Percentiles rank a stretch among this genome's conserved stretches.
Conservation (phyloP, 2,113 vertebrate genomes). For the Ceyx cyanopectus region DNA sequence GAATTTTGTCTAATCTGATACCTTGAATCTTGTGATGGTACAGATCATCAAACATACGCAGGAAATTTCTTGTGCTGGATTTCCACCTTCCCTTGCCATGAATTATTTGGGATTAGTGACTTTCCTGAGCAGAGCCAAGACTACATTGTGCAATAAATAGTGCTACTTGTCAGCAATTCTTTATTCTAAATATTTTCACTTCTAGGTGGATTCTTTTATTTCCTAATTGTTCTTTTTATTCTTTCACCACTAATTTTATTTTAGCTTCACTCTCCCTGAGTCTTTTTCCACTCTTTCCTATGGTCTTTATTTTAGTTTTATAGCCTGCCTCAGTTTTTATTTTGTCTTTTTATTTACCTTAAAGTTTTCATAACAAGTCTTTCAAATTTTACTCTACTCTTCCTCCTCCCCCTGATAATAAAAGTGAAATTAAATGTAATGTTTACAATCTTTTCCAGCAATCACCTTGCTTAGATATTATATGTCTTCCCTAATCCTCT, state of each 20-base stretch:
- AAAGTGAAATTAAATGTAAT: slow-evolving; percentile 32
- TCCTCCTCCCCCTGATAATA: background rate
- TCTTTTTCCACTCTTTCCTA: background rate
- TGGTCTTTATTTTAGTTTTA: background rate
- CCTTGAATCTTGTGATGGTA: background rate
- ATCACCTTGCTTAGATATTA: background rate
- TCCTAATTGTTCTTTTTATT: background rate
- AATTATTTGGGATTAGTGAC: background rate
- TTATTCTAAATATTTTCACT: background rate
- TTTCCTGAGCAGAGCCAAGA: background rate
- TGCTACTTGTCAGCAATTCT: background rate
- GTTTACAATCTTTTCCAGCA: background rate
- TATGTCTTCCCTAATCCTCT: slow-evolving; percentile 10
- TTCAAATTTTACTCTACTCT: background rate
- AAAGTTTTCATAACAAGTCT: background rate
- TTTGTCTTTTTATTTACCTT: background rate
- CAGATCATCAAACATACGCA: accelerated
- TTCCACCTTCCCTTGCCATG: background rate
- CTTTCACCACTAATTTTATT: background rate
- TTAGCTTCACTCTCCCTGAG: background rate
- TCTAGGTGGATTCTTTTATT: background rate
- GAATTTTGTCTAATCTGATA: background rate
- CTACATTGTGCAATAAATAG: background rate
- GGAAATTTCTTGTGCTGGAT: background rate
- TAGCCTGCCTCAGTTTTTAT: background rate